These are phyloP conservation scores for Sebastes nivosus DNA, from an alignment of 2,797 vertebrate species.

Conservation along the genomic window DNA sequence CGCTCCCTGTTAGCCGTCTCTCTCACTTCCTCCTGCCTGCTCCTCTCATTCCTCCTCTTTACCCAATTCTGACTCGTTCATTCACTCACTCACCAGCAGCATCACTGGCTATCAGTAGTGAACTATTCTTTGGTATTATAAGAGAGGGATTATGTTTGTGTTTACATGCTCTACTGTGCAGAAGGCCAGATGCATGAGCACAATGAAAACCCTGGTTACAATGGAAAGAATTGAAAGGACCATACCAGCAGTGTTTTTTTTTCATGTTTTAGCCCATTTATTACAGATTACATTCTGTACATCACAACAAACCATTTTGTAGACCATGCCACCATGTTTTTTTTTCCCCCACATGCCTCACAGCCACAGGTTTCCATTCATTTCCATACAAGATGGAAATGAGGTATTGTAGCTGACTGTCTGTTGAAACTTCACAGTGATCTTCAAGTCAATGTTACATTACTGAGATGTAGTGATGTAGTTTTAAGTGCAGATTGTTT, in stretches of 20 bases:
- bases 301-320: neutral
- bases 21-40: slow-evolving; percentile 28
- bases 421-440: neutral
- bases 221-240: neutral
- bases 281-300: neutral
- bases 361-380: neutral
- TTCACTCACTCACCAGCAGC: slow-evolving; percentile 14
- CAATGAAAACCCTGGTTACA: neutral
- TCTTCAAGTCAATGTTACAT: neutral
- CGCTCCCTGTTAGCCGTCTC: slow-evolving; percentile 33
- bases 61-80: slow-evolving; percentile 15
- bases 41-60: slow-evolving; percentile 26
- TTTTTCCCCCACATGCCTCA: neutral
- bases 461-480: neutral
- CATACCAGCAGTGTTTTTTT: neutral
- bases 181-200: neutral
- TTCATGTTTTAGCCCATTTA: neutral
- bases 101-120: slow-evolving; percentile 6
- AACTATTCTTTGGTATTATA: neutral
- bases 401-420: neutral
- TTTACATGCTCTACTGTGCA: neutral
- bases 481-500: neutral
- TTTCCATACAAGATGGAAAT: neutral
- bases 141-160: slow-evolving; percentile 8
- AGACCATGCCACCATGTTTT: neutral